Base-by-base conservation (phyloP, 2,888 invertebrate genomes). In the Romanomermis culicivorax region DNA sequence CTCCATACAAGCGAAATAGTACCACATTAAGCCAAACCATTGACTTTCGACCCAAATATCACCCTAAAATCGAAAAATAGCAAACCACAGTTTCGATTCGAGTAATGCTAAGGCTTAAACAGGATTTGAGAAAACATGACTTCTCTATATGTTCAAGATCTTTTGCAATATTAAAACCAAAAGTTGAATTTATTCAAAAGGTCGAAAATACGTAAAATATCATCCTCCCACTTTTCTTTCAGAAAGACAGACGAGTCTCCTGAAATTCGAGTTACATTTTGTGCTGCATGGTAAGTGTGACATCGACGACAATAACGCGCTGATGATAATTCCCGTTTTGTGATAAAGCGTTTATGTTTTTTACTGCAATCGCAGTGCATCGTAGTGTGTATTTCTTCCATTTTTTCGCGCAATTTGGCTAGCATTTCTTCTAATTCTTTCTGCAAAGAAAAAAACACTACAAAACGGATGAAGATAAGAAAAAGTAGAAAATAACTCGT, bases 1-100 rank as follows among this genome's bases (percentile, higher is more conserved):
- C 71, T 91, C 89, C 87, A 91, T 89, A 65, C 88, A 85, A 53
- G 91, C 88, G 72, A 84, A 86, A 76, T 89, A 91, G 75, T 85
- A 83, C 82, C 88, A 87, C 51, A 84, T 78, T 63, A 88, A 79
- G 20, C 89, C 88, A 73, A 87, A 77, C 74, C 84, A 78, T 14
- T 68, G 64, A 45, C 85, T 85, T 73, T 91, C 91, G 50, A 89
- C 88, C 91, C 91, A 89, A 64, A 89, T 86, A 70, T 89, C 89
- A 57, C 89, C 88, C 83, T 85, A 69, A 1, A 60, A 51, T 58
- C 47, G 62, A 7, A 17, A 36, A 36, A 36, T 36, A 11, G 7
- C 36, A 17, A 17, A 36, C 17, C 7, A 36, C 11, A 17, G 11
- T 36, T 36, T 7, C 36, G 36, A 17, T 36, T 17, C 36, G 36